Percentiles rank a stretch among this genome's conserved stretches.
Evolutionary conservation across 2,797 vertebrate species (phyloP).

Genomic region (Stomatorhinus walkeri): DNA sequence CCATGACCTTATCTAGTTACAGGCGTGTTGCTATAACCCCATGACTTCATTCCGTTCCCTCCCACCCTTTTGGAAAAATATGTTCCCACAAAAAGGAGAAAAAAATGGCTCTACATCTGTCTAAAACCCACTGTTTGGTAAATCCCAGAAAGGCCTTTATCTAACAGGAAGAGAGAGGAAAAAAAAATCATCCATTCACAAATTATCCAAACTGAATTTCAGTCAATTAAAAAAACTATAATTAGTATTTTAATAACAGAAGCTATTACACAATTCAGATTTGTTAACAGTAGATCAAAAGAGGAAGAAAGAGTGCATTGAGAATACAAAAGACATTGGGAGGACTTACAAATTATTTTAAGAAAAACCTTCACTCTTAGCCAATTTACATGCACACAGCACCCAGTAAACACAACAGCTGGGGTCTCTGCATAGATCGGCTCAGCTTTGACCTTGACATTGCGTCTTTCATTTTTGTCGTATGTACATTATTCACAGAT

Average conservation of each 20-base stretch:
- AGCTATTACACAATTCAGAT: constrained; percentile 47
- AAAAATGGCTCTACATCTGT: constrained; percentile 42
- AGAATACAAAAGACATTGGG: constrained; percentile 37
- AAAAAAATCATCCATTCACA: constrained; percentile 43
- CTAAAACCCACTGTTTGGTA: constrained; percentile 43
- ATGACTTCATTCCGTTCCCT: constrained; percentile 38
- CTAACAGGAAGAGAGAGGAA: constrained; percentile 43
- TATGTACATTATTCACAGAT: constrained; percentile 76
- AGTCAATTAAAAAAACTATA: constrained; percentile 59
- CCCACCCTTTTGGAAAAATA: constrained; percentile 53
- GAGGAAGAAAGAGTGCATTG: constrained; percentile 27
- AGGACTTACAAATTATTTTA: constrained; percentile 35
- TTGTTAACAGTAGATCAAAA: constrained; percentile 43
- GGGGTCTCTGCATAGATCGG: constrained; percentile 51
- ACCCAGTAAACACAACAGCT: constrained; percentile 35
- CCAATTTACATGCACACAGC: constrained; percentile 62
- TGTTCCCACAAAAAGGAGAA: constrained; percentile 48
- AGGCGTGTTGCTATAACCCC: neutral
- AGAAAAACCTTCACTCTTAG: constrained; percentile 49
- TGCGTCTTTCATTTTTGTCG: constrained; percentile 47
- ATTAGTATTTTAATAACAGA: constrained; percentile 56
- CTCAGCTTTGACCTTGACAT: constrained; percentile 59
- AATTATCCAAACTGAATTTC: constrained; percentile 66
- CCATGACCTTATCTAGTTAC: constrained; percentile 43
- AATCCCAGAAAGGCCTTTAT: constrained; percentile 42